Base-by-base conservation (phyloP, 2,113 vertebrate genomes). In the Gavialis gangeticus region DNA sequence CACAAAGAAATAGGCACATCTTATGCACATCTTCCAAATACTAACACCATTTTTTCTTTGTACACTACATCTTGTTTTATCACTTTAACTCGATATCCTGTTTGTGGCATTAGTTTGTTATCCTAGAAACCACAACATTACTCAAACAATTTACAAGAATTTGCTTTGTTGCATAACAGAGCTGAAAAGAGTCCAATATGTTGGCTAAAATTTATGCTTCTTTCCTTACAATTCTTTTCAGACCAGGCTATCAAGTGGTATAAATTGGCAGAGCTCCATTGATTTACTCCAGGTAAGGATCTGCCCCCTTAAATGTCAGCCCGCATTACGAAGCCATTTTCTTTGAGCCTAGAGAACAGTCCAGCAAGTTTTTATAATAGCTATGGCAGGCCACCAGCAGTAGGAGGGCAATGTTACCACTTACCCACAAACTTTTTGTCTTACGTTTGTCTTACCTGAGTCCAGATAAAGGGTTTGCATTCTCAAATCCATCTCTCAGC, bases 91-190 rank as follows among this genome's bases (percentile, higher is more conserved):
- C 24, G 37, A 60, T 73, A 55, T 14, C 5, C 24, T 30, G 27
- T 67, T 67, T 67, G 66, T 30, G 17, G 66, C 16, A 67, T 67
- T n/a, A 18, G 22, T 28, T 84, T 22, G 62, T 34, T 55, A 57
- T 28, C 79, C 75, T 2, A 0, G 79, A 1, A 1, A 14, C 64
- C 30, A 6, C 0, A 0, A 37, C 0, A 0, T 30, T 84, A 73
- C 37, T 34, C 58, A 54, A 77, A 73, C 3, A 34, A 62, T 19
- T 30, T 30, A 37, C 60, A 87, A 73, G 62, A 22, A 67, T 59
- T 28, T 62, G 75, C 73, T 75, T 27, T 55, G 12, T 19, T 25
- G 21, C 4, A 2, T 17, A n/a, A 27, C 21, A 81, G 79, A 15
- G 56, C 63, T 75, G 27, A 25, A 5, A 8, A 27, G 63, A n/a